Percentiles rank a stretch among this genome's conserved stretches.
Evolutionary conservation across 2,113 vertebrate genomes (phyloP).

Genomic region (Monarcha castaneiventris): DNA sequence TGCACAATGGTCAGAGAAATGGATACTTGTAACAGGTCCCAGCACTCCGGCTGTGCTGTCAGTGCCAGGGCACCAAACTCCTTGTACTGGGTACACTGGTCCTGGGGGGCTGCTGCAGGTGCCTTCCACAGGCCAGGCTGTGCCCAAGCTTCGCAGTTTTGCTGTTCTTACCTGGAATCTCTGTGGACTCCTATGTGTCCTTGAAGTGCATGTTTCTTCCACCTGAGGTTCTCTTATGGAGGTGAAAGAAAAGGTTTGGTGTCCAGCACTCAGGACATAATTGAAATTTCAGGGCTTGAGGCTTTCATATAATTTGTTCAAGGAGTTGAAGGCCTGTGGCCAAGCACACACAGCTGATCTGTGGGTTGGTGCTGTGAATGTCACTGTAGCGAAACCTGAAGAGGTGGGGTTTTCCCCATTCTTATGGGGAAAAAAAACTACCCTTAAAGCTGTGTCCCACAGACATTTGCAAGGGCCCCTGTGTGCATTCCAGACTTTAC

Average conservation of each 20-base stretch:
- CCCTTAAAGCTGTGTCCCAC: not conserved
- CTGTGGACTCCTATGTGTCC: not conserved
- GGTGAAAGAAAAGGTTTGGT: not conserved
- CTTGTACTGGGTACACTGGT: accelerated
- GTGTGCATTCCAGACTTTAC: not conserved
- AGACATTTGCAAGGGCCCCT: not conserved
- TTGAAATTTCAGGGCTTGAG: not conserved
- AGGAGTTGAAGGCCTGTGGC: not conserved
- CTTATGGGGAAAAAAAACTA: not conserved
- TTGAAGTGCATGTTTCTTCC: not conserved
- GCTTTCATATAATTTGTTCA: not conserved
- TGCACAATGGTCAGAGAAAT: not conserved
- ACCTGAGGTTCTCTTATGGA: not conserved
- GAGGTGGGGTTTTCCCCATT: accelerated
- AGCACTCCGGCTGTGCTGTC: not conserved
- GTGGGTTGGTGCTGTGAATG: not conserved
- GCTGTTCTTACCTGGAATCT: not conserved
- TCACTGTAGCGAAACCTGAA: not conserved
- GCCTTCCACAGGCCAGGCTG: not conserved
- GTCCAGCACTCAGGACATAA: not conserved
- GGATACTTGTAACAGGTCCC: not conserved
- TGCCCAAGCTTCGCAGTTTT: not conserved
- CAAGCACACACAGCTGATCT: not conserved
- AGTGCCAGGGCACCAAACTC: not conserved
- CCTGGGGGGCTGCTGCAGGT: not conserved